phyloP scores from a whole-genome alignment of 2,113 vertebrate species.

The Anoura caudifer region DNA sequence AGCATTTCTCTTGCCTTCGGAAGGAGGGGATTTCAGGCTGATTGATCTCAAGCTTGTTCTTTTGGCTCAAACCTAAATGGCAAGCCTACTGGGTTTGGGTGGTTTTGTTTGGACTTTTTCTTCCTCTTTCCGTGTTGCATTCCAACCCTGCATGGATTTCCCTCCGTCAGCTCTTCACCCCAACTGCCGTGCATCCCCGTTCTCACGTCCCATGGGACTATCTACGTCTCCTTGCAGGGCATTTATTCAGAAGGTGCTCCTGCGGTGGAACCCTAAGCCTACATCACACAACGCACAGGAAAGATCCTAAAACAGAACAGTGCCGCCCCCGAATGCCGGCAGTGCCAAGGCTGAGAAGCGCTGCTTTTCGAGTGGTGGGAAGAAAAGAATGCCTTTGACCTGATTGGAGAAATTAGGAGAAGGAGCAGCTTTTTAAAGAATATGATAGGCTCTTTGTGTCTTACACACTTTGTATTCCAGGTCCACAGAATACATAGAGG shows the following conservation, averaged over 20 bases:
- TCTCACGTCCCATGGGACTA: not conserved
- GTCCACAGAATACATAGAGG: not conserved
- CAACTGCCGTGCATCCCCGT: not conserved
- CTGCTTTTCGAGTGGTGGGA: not conserved
- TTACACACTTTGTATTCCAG: not conserved
- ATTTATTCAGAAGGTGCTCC: constrained; percentile 3
- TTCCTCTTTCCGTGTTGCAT: not conserved
- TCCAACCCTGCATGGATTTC: not conserved
- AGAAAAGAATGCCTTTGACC: not conserved
- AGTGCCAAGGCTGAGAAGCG: not conserved
- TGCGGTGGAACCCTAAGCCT: not conserved
- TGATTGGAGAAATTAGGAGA: not conserved
- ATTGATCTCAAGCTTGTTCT: constrained; percentile 79
- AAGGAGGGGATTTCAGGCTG: constrained; percentile 74
- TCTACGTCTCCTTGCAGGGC: not conserved
- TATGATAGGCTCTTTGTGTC: not conserved
- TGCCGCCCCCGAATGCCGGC: not conserved
- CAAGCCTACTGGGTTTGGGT: constrained; percentile 7
- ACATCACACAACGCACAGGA: not conserved
- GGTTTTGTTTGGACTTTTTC: not conserved
- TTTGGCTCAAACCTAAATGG: constrained; percentile 74
- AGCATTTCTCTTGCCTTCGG: constrained; percentile 80
- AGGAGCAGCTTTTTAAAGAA: not conserved
- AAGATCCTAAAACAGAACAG: too few relatives aligned
- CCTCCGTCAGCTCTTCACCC: not conserved